phyloP scores from a whole-genome alignment of 2,113 vertebrate genomes.

The Burhinus bistriatus region DNA sequence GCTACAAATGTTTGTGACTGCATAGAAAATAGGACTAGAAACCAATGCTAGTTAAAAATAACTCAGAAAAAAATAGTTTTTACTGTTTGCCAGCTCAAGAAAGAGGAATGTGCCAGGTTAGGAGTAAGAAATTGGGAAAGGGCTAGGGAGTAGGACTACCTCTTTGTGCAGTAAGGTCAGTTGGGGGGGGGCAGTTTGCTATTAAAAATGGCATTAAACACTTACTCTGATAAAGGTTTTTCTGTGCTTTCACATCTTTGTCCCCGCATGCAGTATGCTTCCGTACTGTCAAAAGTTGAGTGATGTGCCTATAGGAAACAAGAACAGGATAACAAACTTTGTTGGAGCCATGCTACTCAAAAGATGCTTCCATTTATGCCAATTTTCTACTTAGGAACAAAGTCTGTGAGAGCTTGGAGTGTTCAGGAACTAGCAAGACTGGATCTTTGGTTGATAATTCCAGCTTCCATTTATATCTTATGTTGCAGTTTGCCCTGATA shows the following conservation, averaged over 20 bases:
- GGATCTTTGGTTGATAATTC: neutral
- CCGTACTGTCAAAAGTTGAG: neutral
- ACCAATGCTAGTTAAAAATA: neutral
- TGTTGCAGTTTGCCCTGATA: neutral
- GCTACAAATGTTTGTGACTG: neutral
- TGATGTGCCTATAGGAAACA: neutral
- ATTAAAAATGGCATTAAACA: neutral
- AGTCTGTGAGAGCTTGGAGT: neutral
- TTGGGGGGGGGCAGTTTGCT: fast-evolving
- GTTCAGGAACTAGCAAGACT: neutral
- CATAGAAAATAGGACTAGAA: neutral
- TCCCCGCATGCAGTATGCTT: neutral
- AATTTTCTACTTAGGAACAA: neutral
- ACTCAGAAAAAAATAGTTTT: neutral
- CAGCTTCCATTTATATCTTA: neutral
- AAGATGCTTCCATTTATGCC: neutral
- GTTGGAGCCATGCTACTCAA: neutral
- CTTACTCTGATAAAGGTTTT: neutral
- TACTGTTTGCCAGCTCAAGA: neutral
- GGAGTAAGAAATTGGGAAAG: neutral
- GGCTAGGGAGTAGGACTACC: neutral
- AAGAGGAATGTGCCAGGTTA: neutral
- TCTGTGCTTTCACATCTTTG: neutral
- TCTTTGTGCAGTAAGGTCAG: neutral
- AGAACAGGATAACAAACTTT: neutral